Base-by-base conservation (phyloP, 2,797 vertebrate genomes). In the Pangasius larnaudii region DNA sequence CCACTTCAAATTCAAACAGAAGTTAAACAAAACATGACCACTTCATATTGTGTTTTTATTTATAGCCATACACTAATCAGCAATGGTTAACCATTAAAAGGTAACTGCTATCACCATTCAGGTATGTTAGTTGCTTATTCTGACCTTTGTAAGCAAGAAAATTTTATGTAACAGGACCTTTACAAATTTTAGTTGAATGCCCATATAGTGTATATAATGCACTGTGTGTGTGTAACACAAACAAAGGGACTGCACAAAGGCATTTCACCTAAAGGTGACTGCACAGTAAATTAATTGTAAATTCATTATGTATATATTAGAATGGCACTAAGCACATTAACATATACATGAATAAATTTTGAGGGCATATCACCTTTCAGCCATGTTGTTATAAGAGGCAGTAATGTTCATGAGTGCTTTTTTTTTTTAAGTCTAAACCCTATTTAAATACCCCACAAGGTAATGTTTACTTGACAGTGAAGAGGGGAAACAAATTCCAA, bases 311-410 rank as follows among this genome's bases (percentile, higher is more conserved):
- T 67, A 93, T 94, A 92, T 93, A 89, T 91, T 89, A 88, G 89
- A 90, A 91, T 78, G 71, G 61, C 86, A 92, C 89, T 91, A 92
- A 85, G 85, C 89, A 91, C 89, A 94, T 94, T 89, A 95, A 94
- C 94, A 94, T 93, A 93, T 84, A 90, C 86, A 94, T 95, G 88
- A 95, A 96, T 95, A 93, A 94, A 95, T 79, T 11, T 33, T 19
- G 16, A 24, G 22, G 67, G 91, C 87, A 95, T 94, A 88, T 94
- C 93, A 90, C 93, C 95, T 95, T 93, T 93, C 67, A 92, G 93
- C 92, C 92, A 91, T 36, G 85, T 86, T 78, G 14, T 91, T 75
- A 93, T 93, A 89, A 88, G 89, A 93, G 89, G 88, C 87, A 87
- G 88, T 89, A 86, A 86, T 88, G 85, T 90, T 89, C 80, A 80